Base-by-base conservation (phyloP, 2,797 vertebrate genomes). In the Tapirus indicus region DNA sequence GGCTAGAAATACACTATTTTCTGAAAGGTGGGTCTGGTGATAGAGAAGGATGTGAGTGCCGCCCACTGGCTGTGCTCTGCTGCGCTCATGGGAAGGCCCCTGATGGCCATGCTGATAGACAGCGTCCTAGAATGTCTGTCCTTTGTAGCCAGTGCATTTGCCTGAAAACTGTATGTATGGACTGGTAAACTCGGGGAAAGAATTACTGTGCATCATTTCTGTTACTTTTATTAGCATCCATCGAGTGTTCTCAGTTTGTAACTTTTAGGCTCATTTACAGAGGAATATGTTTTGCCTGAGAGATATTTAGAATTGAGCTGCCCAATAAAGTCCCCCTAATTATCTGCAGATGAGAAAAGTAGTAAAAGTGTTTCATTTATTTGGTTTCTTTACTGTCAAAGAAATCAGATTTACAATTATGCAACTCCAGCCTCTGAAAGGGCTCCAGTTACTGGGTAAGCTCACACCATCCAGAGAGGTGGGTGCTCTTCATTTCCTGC, bases 1-100 rank as follows among this genome's bases (percentile, higher is more conserved):
- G 85, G 35, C 60, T 88, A 54, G 54, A 56, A 94, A 7, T 17
- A 47, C 60, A 7, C 27, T 17, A 6, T 8, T 86, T 90, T 35
- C 41, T 44, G 56, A 47, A 47, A 41, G 71, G 20, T 2, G 11
- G 47, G 4, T 21, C 47, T 3, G 12, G 12, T 66, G 29, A 49
- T 87, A 5, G n/a, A n/a, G 0, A 0, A 90, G 85, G 47, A n/a
- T 9, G 4, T 3, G 52, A 5, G 14, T 47, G 58, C 9, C n/a
- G 32, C 5, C 21, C 29, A 16, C 62, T 17, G 56, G 52, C 0
- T 0, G 6, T 29, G 1, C 10, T 38, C 78, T 54, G 83, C 74
- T 68, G 6, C 17, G 77, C 25, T 32, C 79, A 83, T 56, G 32
- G 6, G 66, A 3, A 69, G 47, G 84, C 77, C 38, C 58, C 13